Percentiles rank a stretch among this genome's conserved stretches.
These are phyloP conservation scores for Emys orbicularis DNA, from an alignment of 2,797 vertebrate genomes.

Conservation along the genomic window DNA sequence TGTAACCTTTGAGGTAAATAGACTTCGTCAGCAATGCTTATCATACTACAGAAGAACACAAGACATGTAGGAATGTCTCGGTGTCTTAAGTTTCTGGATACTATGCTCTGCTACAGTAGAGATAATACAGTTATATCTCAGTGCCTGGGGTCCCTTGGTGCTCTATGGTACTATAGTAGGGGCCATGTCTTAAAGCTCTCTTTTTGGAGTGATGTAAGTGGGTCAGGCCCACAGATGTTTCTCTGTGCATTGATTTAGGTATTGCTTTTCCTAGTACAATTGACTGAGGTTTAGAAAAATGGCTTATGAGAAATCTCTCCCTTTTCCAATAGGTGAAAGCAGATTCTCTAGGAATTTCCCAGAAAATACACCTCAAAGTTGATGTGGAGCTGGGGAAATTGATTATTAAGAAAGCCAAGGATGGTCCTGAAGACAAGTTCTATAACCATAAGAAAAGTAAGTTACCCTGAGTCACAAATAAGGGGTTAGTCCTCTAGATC, in stretches of 20 bases:
- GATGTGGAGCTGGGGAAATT: slow-evolving; percentile 97
- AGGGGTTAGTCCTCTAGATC: neutral
- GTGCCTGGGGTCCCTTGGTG: neutral
- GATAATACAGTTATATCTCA: slow-evolving; percentile 16
- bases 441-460: slow-evolving; percentile 97
- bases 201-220: neutral
- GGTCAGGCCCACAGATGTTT: neutral
- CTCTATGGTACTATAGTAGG: slow-evolving; percentile 23
- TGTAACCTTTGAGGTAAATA: slow-evolving; percentile 92
- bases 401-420: slow-evolving; percentile 94
- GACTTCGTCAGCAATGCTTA: neutral
- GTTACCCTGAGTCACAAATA: slow-evolving; percentile 24
- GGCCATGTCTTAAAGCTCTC: neutral
- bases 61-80: neutral
- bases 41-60: neutral
- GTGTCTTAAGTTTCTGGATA: neutral
- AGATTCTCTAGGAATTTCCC: slow-evolving; percentile 91
- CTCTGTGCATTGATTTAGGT: neutral
- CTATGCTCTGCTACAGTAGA: slow-evolving; percentile 10
- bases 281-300: neutral
- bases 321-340: slow-evolving; percentile 89
- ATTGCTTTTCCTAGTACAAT: neutral
- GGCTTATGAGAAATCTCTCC: neutral
- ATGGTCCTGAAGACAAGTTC: slow-evolving; percentile 96
- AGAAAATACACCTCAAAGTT: slow-evolving; percentile 94